Evolutionary conservation across 2,113 vertebrate species (phyloP), one percentile per base, ranked within the genome.

Genomic region (Callionymus lyra): DNA sequence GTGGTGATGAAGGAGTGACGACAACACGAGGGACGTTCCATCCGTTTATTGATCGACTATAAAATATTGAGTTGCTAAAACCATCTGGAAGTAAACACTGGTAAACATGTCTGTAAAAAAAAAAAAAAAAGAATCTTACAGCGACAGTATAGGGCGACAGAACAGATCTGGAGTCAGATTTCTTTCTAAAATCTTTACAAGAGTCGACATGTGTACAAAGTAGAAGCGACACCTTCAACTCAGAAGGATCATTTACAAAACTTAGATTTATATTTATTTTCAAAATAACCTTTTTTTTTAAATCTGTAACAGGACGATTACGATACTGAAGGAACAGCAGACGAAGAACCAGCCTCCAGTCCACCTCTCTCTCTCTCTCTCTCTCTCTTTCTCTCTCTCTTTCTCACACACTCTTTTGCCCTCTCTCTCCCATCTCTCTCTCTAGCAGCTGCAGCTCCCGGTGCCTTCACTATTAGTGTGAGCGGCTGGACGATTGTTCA

Each of bases 1-100:
- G 6, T n/a, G 1, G 9, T 12, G 55, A 9, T 64, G 38, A 68
- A 13, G 43, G 43, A 42, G 50, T 38, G 34, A 53, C 10, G 45
- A 50, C 35, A 54, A n/a, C 13, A 6, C 9, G 17, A 74, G 74
- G 31, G 76, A 75, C 63, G 74, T 78, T 82, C 59, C 76, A 41
- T 56, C 17, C 56, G 66, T 88, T 88, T 88, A 88, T 87, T 88
- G 83, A 83, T 83, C 74, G 81, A 78, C 84, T 86, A 88, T 78
- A 86, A 88, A 88, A 87, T 87, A 84, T 74, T 65, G 70, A 81
- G 68, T 80, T 85, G 81, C 84, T 87, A 84, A 85, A 86, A 85
- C 82, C 73, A 82, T 82, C 21, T 75, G 63, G 62, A 85, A 85
- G 84, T 72, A 81, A 85, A 88, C 80, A 84, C 83, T 82, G 84